Evolutionary conservation across 1,140 invertebrate genomes (phyloP), one percentile per base, ranked within the genome.

Genomic region (Lutraria rhynchaena): DNA sequence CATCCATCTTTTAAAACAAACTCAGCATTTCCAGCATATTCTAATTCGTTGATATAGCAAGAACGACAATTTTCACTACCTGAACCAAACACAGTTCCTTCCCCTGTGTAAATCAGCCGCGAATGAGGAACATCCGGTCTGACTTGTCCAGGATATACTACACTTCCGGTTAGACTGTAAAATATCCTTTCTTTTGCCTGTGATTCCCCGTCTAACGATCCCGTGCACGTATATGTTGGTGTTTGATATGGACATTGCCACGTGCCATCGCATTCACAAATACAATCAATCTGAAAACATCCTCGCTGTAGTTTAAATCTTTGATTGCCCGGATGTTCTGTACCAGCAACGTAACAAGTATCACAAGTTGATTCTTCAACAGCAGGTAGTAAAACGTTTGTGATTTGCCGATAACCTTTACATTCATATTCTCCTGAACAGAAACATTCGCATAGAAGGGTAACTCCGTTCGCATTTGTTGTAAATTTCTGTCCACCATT

Each of bases 201-300:
- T n/a, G 67, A 70, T n/a, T 17, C 37, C 15, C 35, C 49, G 17
- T 53, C 33, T 1, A 44, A 7, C 13, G 51, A 17, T 41, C 69
- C 33, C 57, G 63, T 37, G 49, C 70, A 81, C 19, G 29, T 65
- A 24, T 74, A 73, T 11, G 13, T 19, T 1, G 76, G 75, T 17
- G 31, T 49, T 35, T 84, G 71, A 7, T 37, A 41, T 3, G 78
- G 78, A 51, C 83, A 84, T 35, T 77, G 51, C 78, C 73, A 84
- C 22, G 33, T 71, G 22, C 83, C 83, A 61, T 81, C 55, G 37
- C 63, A 76, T 17, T 35, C 24, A 53, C 83, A 84, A 5, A 65
- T 49, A 63, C 83, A 84, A 2, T 77, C 65, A 22, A 81, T 76
- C 24, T 35, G 44, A 44, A 70, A 77, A 67, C 83, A 84, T 0